A percentile compares a stretch with the other conserved stretches of the same genome.
Conservation (phyloP, 2,888 invertebrate species). For the Exephanes ischioxanthus region DNA sequence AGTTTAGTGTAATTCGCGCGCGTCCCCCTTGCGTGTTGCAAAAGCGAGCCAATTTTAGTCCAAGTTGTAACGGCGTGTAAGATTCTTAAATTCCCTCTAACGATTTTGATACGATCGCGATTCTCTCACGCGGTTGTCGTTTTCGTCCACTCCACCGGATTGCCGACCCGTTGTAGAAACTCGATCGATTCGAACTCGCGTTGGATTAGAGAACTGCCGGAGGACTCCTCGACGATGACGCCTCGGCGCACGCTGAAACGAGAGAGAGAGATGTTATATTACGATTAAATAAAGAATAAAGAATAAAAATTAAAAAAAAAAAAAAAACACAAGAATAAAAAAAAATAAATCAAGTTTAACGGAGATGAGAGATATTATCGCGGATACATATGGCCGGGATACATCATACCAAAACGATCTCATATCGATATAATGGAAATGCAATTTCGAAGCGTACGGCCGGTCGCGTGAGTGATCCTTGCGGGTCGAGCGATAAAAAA, state of each 20-base stretch:
- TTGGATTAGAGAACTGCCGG: constrained; percentile 20
- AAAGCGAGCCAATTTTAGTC: constrained; percentile 19
- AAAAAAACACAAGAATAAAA: constrained; percentile 31
- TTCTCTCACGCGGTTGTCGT: not conserved
- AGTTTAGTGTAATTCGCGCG: constrained; percentile 25
- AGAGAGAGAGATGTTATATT: constrained; percentile 28
- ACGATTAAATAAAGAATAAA: constrained; percentile 33
- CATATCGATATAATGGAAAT: constrained; percentile 82
- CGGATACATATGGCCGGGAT: constrained; percentile 80
- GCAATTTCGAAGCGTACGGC: constrained; percentile 77
- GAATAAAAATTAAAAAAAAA: constrained; percentile 23
- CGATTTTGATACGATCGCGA: constrained; percentile 11
- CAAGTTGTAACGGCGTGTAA: constrained; percentile 30
- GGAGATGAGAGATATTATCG: constrained; percentile 67
- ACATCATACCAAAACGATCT: constrained; percentile 83
- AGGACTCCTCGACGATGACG: constrained; percentile 17
- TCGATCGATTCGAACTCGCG: constrained; percentile 49
- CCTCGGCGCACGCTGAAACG: constrained; percentile 13
- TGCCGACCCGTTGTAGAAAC: constrained; percentile 8
- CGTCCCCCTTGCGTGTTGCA: constrained; percentile 25
- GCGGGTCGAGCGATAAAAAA: constrained; percentile 53
- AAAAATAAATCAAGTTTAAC: constrained; percentile 12
- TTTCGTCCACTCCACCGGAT: not conserved
- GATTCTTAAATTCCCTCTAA: not conserved
- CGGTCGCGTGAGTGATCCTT: constrained; percentile 66